These are phyloP conservation scores for Diploptera punctata DNA, from an alignment of 2,888 invertebrate species.

Conservation along the genomic window DNA sequence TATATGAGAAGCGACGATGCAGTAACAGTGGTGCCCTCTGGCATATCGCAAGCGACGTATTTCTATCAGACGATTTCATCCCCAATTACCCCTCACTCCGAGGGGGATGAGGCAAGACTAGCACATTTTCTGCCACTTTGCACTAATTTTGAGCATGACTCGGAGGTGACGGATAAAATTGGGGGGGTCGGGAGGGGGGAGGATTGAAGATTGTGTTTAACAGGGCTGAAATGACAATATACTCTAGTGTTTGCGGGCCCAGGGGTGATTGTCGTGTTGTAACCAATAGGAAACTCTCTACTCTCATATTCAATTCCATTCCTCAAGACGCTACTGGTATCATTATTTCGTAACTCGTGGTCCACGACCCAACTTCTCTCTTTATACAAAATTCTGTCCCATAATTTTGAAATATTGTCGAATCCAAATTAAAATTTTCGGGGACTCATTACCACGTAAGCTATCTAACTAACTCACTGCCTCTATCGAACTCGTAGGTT, in stretches of 20 bases:
- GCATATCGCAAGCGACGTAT: conserved; percentile 9
- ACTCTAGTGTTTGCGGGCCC: background rate
- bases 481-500: no score
- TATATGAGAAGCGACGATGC: no score
- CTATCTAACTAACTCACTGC: no score
- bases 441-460: no score
- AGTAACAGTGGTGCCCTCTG: no score
- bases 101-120: conserved; percentile 5
- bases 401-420: no score
- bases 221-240: conserved; percentile 34
- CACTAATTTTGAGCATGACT: conserved; percentile 44
- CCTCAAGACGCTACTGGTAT: no score
- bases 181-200: background rate
- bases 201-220: conserved; percentile 39
- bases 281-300: conserved; percentile 2
- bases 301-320: no score
- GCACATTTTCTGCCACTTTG: conserved; percentile 44
- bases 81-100: conserved; percentile 39
- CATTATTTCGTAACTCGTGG: no score
- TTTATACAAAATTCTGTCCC: no score
- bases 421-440: no score
- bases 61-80: conserved; percentile 43
- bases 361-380: no score
- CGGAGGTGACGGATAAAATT: conserved; percentile 12
- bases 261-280: conserved; percentile 9